Base-by-base conservation (phyloP, 2,797 vertebrate species). In the Merluccius polli region DNA sequence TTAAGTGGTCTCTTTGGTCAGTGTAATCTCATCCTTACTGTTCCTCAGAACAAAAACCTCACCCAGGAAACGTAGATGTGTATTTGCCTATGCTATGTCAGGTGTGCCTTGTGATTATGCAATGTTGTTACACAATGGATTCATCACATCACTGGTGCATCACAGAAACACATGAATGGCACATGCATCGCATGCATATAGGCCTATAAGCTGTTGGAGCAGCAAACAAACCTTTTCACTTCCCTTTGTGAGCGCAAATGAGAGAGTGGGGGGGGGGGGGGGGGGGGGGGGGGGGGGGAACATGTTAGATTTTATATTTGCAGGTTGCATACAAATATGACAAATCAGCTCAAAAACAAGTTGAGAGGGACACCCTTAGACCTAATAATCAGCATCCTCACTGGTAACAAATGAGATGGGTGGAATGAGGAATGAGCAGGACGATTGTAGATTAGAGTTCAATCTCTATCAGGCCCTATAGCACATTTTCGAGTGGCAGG, bases 221-320 rank as follows among this genome's bases (percentile, higher is more conserved):
- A 86, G 73, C 75, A 73, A 77, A 93, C 93, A 89, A 94, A 95
- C 93, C 93, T 94, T 95, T 90, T 95, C 93, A 84, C 92, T 94
- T 90, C 93, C 94, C 94, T 95, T 93, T 86, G 86, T 78, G 91
- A 89, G 79, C 89, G 91, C 90, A 91, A 88, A 79, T 73, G 79
- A 89, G 79, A 88, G 88, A 90, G 83, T 78, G 85, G 84, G n/a
- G 33, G 8, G 86, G 78, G 91, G 89, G 79, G 89, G 91, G 89
- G 90, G 87, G 78, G 72, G 79, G 88, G 78, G 87, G 87, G 89
- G 83, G 78, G 85, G 84, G 70, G 84, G 76, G 83, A 82, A 83
- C 84, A 71, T 67, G 75, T 82, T 81, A 83, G 73, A 81, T 68
- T 32, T 71, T 30, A 65, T 71, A 36, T 69, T 38, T 65, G 48